Evolutionary conservation across 1,140 invertebrate genomes (phyloP), one percentile per base, ranked within the genome.

Genomic region (Trichonephila inaurata): DNA sequence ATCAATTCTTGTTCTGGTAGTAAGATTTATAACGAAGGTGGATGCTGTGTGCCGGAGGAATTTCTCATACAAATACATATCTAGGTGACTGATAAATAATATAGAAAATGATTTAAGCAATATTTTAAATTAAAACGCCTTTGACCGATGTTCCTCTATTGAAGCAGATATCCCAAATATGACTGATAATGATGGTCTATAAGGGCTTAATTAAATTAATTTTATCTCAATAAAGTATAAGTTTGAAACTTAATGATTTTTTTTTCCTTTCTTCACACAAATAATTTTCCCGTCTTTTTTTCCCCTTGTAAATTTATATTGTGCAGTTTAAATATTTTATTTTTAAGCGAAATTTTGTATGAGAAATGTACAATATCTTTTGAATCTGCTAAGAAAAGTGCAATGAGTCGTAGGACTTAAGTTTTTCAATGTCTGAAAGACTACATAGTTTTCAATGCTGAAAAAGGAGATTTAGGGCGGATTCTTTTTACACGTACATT

Each of bases 231-330:
- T n/a, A 24, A 72, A 28, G 16, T 72, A 72, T 16, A 72, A 72
- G 18, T 77, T 51, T 51, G 51, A 51, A 0, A 51, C 51, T 12
- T 51, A 10, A 51, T 51, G 7, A 10, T 51, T 51, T 51, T 51
- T 51, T 51, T 51, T 51, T 69, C n/a, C 3, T 33, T 3, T 33
- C 3, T 33, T 33, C 3, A 1, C 66, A 69, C 24, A 18, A 40
- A 18, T 77, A 40, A 28, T 33, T 16, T 77, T 28, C 28, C 28
- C 28, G 40, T 28, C 28, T 33, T 66, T 89, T 89, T 18, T 72
- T 19, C 72, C 88, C 66, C 66, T 89, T 89, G 88, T 89, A 89
- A 89, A 89, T n/a, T 72, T 40, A 18, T 44, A 24, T 77, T 89
- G 66, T 89, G 72, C 86, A 88, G 60, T 88, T 40, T 19, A 64